These are phyloP conservation scores for Aporophyla nigra DNA, from an alignment of 2,888 invertebrate species.

Conservation along the genomic window DNA sequence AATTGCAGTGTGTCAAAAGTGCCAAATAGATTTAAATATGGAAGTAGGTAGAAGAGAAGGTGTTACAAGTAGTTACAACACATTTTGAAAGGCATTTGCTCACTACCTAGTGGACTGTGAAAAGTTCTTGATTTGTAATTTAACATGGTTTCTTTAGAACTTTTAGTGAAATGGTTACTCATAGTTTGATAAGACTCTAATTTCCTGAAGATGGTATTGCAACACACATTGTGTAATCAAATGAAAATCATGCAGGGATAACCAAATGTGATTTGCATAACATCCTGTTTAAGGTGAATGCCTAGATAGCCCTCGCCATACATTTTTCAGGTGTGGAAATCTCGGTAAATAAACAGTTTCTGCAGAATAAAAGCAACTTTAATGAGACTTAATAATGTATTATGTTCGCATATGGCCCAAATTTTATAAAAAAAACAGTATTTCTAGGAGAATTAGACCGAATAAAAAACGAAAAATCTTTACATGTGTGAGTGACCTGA, in stretches of 20 bases:
- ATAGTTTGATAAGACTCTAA: background rate
- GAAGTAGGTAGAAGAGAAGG: background rate
- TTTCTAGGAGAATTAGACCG: too few relatives aligned
- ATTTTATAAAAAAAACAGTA: too few relatives aligned
- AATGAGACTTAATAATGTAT: too few relatives aligned
- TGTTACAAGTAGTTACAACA: conserved; percentile 5
- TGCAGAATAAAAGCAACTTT: too few relatives aligned
- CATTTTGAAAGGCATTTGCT: background rate
- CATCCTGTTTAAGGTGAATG: background rate
- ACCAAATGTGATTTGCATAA: background rate
- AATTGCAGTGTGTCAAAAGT: background rate
- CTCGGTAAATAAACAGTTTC: too few relatives aligned
- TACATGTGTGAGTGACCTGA: too few relatives aligned
- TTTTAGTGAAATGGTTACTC: conserved; percentile 7
- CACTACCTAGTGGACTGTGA: conserved; percentile 14
- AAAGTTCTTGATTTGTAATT: conserved; percentile 3
- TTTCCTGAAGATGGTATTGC: background rate
- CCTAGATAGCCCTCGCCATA: too few relatives aligned
- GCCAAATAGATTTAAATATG: background rate
- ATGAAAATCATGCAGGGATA: conserved; percentile 9
- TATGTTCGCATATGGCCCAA: too few relatives aligned
- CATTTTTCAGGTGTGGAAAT: too few relatives aligned
- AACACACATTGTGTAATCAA: background rate
- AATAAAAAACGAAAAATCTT: too few relatives aligned
- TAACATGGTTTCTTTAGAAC: background rate